Conservation (phyloP, 2,888 invertebrate genomes). For the Strigamia transsilvanica region DNA sequence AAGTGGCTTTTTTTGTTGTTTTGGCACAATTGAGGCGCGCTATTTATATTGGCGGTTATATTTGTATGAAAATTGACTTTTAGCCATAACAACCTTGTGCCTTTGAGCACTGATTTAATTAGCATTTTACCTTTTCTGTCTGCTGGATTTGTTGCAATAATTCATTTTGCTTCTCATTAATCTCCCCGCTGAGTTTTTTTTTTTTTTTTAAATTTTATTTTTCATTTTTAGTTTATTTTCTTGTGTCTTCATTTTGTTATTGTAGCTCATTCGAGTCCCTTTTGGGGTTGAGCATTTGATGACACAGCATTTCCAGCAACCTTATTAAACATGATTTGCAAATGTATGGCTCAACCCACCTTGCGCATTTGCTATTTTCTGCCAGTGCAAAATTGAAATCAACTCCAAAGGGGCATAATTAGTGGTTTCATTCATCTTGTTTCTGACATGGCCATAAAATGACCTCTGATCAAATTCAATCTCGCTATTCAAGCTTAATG, state of each 20-base stretch:
- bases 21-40: neutral
- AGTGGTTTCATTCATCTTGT: constrained; percentile 28
- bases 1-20: neutral
- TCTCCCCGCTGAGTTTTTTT: neutral
- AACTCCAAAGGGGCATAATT: constrained; percentile 33
- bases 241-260: constrained; percentile 7
- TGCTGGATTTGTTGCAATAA: neutral
- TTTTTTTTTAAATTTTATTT: neutral
- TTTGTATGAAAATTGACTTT: constrained; percentile 13
- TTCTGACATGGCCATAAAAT: constrained; percentile 6
- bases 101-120: neutral
- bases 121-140: constrained; percentile 10
- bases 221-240: neutral
- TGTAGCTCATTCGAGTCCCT: constrained; percentile 5
- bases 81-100: neutral
- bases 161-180: constrained; percentile 20
- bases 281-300: constrained; percentile 3
- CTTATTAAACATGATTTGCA: constrained; percentile 39
- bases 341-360: constrained; percentile 4
- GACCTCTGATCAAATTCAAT: neutral
- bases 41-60: constrained; percentile 1
- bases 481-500: neutral
- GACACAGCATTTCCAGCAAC: neutral
- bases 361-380: neutral
- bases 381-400: neutral